Base-by-base conservation (phyloP, 2,888 invertebrate species). In the Eumerus sabulonum region DNA sequence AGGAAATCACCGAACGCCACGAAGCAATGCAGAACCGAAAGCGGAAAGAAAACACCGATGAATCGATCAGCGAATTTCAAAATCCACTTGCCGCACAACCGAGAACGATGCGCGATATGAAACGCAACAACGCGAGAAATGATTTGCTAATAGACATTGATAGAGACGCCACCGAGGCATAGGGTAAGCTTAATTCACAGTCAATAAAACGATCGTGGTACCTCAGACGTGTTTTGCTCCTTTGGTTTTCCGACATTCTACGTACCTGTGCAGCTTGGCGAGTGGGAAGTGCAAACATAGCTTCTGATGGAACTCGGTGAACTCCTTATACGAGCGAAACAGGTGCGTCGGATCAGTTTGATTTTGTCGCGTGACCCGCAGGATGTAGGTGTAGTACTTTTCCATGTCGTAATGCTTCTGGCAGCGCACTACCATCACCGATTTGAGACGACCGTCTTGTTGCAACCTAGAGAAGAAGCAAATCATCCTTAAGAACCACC, bases 341-440 rank as follows among this genome's bases (percentile, higher is more conserved):
- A 99, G 91, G 85, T 95, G 95, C 82, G 95, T 93, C 0, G 96
- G 94, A 86, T 96, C 96, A n/a, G 93, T 92, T 87, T 96, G 95
- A 51, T 93, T 93, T 84, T 94, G 95, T 62, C 98, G 91, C 85
- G 93, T 94, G 38, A 98, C 95, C 82, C 94, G 92, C 82, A 96
- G 90, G 82, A 96, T 94, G 87, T 96, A 97, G 84, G 98, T 97
- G 89, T 99, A 99, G 91, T 97, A 97, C 91, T 99, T 99, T 86
- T 98, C 98, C 12, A 98, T 98, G 86, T 96, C 96, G 88, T 98
- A 98, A 83, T 98, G 93, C 88, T 99, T 99, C 89, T 98, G 96
- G 89, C 94, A 97, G 76, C 95, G 94, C 76, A 95, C 92, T 9
- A 98, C 95, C 86, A 94, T 94, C 0, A 98, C 96, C 82, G 93